Percentiles rank a stretch among this genome's conserved stretches.
phyloP scores from a whole-genome alignment of 2,113 vertebrate genomes.

The Cyanistes caeruleus region DNA sequence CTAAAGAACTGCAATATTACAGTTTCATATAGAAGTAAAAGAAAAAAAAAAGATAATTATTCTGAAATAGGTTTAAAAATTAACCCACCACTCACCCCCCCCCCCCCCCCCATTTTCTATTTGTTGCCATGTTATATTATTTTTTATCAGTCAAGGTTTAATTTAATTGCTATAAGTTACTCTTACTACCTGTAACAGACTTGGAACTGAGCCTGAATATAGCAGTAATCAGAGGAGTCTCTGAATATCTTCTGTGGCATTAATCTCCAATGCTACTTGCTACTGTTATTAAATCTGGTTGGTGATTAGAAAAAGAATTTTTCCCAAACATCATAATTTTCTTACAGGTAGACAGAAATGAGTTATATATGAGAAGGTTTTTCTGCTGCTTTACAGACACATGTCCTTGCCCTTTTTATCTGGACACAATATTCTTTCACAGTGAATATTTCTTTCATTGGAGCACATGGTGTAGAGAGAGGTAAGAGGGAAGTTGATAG shows the following conservation, averaged over 20 bases:
- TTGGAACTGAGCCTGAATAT: neutral
- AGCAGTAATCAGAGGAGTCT: neutral
- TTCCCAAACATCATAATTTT: neutral
- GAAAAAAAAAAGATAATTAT: neutral
- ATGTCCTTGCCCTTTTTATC: neutral
- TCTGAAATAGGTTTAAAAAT: neutral
- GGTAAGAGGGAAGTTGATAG: neutral
- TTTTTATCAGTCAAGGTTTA: neutral
- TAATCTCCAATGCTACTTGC: neutral
- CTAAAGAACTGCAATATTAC: neutral
- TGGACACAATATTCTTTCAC: neutral
- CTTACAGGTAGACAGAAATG: neutral
- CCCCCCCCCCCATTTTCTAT: accelerated
- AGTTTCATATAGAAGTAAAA: neutral
- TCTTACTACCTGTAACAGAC: accelerated
- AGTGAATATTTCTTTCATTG: neutral
- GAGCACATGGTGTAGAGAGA: neutral
- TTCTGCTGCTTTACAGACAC: neutral
- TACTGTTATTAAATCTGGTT: neutral
- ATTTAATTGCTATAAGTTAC: neutral
- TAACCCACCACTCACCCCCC: no score
- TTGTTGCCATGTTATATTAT: neutral
- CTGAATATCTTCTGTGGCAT: neutral
- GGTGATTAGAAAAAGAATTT: neutral
- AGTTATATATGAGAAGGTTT: neutral